phyloP scores from a whole-genome alignment of 2,113 vertebrate genomes.

The Campylorhamphus procurvoides region DNA sequence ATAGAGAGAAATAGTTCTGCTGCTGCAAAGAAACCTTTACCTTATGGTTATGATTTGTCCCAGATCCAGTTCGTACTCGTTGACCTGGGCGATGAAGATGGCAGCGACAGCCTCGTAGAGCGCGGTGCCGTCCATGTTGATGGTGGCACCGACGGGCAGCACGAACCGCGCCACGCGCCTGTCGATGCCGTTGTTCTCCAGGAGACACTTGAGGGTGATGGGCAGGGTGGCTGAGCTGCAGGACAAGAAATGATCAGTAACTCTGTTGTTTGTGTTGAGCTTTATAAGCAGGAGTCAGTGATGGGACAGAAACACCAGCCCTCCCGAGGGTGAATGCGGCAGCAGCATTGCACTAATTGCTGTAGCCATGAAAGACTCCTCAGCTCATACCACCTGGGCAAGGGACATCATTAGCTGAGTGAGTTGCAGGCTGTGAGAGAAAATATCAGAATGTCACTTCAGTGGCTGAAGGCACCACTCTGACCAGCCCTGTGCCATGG shows the following conservation, averaged over 20 bases:
- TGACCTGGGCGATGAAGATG: conserved; percentile 91
- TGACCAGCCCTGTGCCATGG: background rate
- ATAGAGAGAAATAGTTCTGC: background rate
- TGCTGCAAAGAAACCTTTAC: conserved; percentile 51
- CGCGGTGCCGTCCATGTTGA: conserved; percentile 90
- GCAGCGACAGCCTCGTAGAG: conserved; percentile 88
- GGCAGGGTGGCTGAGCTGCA: conserved; percentile 88
- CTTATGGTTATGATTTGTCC: conserved; percentile 89
- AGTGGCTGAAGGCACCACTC: background rate
- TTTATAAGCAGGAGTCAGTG: background rate
- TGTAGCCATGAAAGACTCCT: background rate
- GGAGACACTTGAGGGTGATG: conserved; percentile 90
- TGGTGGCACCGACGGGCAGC: conserved; percentile 87
- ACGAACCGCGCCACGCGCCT: conserved; percentile 86
- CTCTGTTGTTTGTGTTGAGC: background rate
- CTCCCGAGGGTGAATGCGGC: background rate
- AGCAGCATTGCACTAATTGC: fast-evolving
- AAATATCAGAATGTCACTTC: background rate
- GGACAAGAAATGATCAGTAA: background rate
- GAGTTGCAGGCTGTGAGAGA: background rate
- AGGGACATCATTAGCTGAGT: fast-evolving
- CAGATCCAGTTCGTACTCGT: conserved; percentile 86
- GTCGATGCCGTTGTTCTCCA: conserved; percentile 88
- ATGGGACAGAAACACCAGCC: background rate
- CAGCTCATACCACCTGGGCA: background rate